Percentiles rank a stretch among this genome's conserved stretches.
These are phyloP conservation scores for Hyposoter dolosus DNA, from an alignment of 2,888 invertebrate genomes.

Conservation along the genomic window DNA sequence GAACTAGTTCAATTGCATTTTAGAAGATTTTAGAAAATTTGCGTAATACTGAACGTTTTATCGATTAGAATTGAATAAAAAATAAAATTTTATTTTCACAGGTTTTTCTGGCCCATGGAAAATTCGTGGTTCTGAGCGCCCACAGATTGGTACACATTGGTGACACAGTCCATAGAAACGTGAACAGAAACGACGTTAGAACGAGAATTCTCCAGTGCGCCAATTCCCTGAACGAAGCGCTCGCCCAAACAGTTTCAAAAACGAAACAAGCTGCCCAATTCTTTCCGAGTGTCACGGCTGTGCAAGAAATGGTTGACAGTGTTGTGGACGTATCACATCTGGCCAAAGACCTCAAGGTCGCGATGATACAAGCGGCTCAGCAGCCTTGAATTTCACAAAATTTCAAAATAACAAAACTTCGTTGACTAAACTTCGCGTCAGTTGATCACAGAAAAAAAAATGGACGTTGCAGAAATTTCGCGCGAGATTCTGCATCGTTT, in stretches of 20 bases:
- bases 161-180: conserved; percentile 95
- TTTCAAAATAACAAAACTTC: background rate
- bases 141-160: conserved; percentile 97
- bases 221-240: conserved; percentile 92
- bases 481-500: conserved; percentile 24
- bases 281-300: conserved; percentile 95
- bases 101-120: conserved; percentile 95
- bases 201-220: conserved; percentile 91
- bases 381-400: conserved; percentile 80
- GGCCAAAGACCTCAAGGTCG: conserved; percentile 92
- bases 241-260: conserved; percentile 93
- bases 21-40: no score
- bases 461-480: conserved; percentile 18
- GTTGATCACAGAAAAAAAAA: conserved; percentile 7
- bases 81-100: conserved; percentile 56
- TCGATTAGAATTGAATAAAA: background rate
- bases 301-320: conserved; percentile 97
- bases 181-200: conserved; percentile 90
- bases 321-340: conserved; percentile 94
- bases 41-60: background rate
- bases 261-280: conserved; percentile 96
- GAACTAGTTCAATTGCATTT: no score
- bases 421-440: background rate
- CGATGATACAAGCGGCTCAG: conserved; percentile 89
- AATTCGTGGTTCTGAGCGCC: conserved; percentile 97